phyloP scores from a whole-genome alignment of 2,888 invertebrate genomes.

The Camponotus fellah region DNA sequence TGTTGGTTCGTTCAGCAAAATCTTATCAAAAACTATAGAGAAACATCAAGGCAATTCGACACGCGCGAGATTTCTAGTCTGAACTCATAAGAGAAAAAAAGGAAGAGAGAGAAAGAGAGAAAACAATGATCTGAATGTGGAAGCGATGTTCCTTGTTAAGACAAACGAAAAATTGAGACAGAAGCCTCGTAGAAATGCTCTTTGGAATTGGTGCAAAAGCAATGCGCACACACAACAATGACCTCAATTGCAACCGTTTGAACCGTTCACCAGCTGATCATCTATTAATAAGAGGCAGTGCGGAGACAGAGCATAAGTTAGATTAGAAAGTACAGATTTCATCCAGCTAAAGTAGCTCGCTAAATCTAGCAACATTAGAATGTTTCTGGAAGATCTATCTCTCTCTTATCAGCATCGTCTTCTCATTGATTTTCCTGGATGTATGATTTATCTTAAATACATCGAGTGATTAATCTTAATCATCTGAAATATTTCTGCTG shows the following conservation, averaged over 20 bases:
- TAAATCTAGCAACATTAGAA: constrained; percentile 21
- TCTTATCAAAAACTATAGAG: constrained; percentile 6
- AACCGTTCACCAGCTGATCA: constrained; percentile 71
- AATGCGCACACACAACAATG: constrained; percentile 64
- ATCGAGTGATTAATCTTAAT: constrained; percentile 20
- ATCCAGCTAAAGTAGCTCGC: constrained; percentile 26
- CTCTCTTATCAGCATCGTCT: constrained; percentile 13
- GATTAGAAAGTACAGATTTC: constrained; percentile 61
- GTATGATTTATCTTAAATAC: constrained; percentile 30
- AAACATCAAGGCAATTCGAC: constrained; percentile 14
- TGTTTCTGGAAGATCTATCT: background rate
- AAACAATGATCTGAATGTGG: background rate
- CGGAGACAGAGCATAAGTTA: constrained; percentile 31
- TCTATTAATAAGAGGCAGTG: constrained; percentile 58
- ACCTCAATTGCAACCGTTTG: constrained; percentile 68
- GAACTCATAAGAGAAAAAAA: background rate
- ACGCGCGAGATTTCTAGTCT: background rate
- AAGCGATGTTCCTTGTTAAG: constrained; percentile 17
- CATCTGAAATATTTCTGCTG: constrained; percentile 22
- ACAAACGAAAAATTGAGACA: constrained; percentile 9
- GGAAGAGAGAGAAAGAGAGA: background rate
- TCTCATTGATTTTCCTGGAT: constrained; percentile 9
- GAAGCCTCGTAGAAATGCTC: constrained; percentile 2
- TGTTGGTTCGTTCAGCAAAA: constrained; percentile 60
- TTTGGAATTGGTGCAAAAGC: constrained; percentile 35